phyloP scores from a whole-genome alignment of 2,113 vertebrate genomes.

The Pelecanoides urinatrix region DNA sequence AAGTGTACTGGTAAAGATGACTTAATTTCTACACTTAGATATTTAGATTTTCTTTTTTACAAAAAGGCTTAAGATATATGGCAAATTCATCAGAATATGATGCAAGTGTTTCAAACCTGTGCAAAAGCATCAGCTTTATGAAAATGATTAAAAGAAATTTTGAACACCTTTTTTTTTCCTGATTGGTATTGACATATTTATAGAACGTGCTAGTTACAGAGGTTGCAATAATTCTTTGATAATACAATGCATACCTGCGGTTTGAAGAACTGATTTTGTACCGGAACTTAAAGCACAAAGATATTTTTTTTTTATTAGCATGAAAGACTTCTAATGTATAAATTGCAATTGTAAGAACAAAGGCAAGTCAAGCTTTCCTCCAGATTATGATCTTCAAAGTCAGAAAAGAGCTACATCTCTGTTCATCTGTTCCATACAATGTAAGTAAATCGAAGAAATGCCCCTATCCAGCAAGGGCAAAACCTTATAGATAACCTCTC shows the following conservation, averaged over 20 bases:
- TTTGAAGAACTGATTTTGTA: neutral
- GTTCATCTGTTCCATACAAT: neutral
- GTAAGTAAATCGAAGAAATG: neutral
- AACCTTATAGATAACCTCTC: constrained; percentile 16
- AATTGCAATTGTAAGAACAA: neutral
- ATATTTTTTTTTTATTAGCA: neutral
- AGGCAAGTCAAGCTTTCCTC: neutral
- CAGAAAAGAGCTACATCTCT: neutral
- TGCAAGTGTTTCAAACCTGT: neutral
- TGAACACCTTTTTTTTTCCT: neutral
- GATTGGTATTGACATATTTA: neutral
- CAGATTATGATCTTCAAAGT: neutral
- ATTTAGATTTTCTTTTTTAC: neutral
- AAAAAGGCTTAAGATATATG: neutral
- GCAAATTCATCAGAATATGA: neutral
- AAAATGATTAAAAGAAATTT: neutral
- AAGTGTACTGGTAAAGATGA: constrained; percentile 42
- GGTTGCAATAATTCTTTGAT: neutral
- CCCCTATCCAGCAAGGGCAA: neutral
- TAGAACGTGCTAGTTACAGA: neutral
- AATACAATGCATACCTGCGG: neutral
- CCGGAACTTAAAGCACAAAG: neutral
- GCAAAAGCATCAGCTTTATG: neutral
- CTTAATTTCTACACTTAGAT: constrained; percentile 36
- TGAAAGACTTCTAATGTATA: neutral